Evolutionary conservation across 2,113 vertebrate genomes (phyloP).

Genomic region (Burhinus bistriatus): DNA sequence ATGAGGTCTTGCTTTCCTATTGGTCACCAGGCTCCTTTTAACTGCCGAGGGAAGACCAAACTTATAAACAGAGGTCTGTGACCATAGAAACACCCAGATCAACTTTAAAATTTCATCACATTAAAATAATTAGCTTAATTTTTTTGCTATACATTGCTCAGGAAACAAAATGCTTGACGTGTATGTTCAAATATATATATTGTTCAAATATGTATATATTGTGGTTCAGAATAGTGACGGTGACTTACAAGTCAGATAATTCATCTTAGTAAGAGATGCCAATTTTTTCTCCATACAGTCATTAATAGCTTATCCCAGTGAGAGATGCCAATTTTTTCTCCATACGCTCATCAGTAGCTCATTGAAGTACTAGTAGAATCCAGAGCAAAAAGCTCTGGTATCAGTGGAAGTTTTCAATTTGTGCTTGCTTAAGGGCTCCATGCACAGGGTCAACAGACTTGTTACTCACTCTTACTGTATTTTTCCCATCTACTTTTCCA

Average conservation of each 20-base stretch:
- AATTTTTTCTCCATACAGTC: background rate
- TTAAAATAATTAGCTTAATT: background rate
- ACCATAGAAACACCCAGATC: constrained; percentile 48
- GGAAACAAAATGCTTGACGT: background rate
- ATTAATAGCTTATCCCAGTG: background rate
- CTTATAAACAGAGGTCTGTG: constrained; percentile 50
- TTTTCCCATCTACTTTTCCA: background rate
- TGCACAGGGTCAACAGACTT: background rate
- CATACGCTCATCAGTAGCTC: background rate
- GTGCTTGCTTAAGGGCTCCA: background rate
- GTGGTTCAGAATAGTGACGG: background rate
- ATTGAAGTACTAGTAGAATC: background rate
- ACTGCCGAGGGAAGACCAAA: constrained; percentile 7
- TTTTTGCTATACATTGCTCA: background rate
- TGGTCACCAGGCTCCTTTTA: constrained; percentile 33
- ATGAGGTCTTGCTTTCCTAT: constrained; percentile 45
- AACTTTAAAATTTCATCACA: constrained; percentile 1
- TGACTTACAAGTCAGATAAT: background rate
- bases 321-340: background rate
- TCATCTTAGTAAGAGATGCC: background rate
- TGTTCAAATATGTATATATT: background rate
- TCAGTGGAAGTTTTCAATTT: background rate
- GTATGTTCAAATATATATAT: background rate
- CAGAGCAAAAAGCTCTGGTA: background rate
- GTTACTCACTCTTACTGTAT: background rate